Base-by-base conservation (phyloP, 2,888 invertebrate species). In the Congeria kusceri region DNA sequence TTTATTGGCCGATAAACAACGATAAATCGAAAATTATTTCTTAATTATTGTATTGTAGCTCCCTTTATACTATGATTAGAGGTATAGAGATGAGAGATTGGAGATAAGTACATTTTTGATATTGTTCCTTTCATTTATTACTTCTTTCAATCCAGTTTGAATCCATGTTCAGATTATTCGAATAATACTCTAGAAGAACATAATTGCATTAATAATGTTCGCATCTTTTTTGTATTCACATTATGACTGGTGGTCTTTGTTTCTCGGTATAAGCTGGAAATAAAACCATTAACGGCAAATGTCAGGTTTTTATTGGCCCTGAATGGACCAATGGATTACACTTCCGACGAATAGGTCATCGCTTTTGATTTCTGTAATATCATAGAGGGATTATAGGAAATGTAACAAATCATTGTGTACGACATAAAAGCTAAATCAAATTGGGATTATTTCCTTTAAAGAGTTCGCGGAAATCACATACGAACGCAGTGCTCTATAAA, bases 331-430 rank as follows among this genome's bases (percentile, higher is more conserved):
- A 78, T 78, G 39, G 47, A 68, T 61, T 73, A 64, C 62, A 79
- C 79, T 79, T 79, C 79, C 79, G 70, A 63, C 44, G 27, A 23
- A 49, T 15, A 49, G 79, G 75, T 79, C 74, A 75, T 32, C 57
- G 66, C 71, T 47, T 63, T 67, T 65, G 59, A 53, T 49, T 65
- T 58, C 67, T 62, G 47, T 62, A 57, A 64, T 46, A 71, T 71
- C 63, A 62, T 58, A 75, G 66, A 66, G 28, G 66, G 74, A 65
- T 53, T 71, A 64, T 46, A 62, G 74, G 70, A 63, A 56, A 67
- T 61, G 58, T 74, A 70, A 67, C 64, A 70, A 71, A 75, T 66
- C 67, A 79, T 79, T 79, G 74, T 79, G 70, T 46, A 53, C n/a
- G 46, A 20, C 57, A 79, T 70, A 75, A 74, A 66, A 46, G 65